Conservation (phyloP, 2,888 invertebrate genomes). For the Yponomeuta evonymella region DNA sequence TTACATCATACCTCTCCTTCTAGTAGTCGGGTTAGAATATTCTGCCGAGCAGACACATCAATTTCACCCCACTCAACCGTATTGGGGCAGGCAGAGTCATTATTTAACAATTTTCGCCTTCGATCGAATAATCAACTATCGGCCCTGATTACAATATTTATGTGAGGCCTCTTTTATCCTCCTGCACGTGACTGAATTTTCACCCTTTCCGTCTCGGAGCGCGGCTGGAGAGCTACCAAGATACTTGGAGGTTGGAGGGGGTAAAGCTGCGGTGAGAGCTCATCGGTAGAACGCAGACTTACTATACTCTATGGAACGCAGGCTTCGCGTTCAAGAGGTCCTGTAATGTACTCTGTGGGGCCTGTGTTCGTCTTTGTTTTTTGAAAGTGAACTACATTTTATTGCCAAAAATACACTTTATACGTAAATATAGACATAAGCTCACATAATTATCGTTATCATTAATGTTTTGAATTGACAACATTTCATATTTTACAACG, state of each 20-base stretch:
- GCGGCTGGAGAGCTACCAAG: neutral
- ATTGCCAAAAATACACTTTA: too few species aligned
- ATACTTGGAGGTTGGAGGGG: neutral
- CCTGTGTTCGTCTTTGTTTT: too few species aligned
- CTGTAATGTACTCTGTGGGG: too few species aligned
- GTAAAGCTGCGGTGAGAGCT: neutral
- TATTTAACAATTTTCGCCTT: conserved; percentile 10
- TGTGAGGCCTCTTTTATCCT: conserved; percentile 32
- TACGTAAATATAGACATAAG: too few species aligned
- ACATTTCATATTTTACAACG: too few species aligned
- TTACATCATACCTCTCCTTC: too few species aligned
- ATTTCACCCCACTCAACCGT: conserved; percentile 1
- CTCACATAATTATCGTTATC: too few species aligned
- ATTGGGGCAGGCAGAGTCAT: neutral
- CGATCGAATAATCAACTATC: conserved; percentile 10
- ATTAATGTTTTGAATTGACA: too few species aligned
- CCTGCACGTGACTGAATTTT: conserved; percentile 48
- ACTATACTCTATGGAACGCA: too few species aligned
- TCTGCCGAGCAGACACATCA: neutral
- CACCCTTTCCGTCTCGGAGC: conserved; percentile 33
- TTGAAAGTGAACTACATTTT: too few species aligned
- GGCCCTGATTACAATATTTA: conserved; percentile 57
- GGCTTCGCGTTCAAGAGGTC: too few species aligned
- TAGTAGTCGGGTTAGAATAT: neutral
- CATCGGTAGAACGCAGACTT: too few species aligned